Evolutionary conservation across 23 tunicate genomes (phyloP), one percentile per base, ranked within the genome.

Genomic region (Oikopleura vanhoeffeni): DNA sequence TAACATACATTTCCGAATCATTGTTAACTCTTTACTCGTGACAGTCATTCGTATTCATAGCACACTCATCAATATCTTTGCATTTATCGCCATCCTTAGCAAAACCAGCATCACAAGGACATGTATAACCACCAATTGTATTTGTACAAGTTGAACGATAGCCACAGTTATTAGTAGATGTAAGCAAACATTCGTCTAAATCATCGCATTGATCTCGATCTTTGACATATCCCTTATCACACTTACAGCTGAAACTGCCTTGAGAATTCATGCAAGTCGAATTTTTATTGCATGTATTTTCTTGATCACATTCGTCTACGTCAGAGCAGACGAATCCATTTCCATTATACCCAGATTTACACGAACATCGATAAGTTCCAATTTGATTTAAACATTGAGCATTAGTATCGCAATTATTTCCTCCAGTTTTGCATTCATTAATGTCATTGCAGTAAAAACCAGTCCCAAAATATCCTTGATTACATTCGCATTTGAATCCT

Each of bases 311-410:
- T 30, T 71, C 79, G 35, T 71, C 35, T 13, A 28, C 3, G 33
- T 71, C 79, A 2, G 79, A 71, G 40, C 79, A 71, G 3, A 34
- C 2, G 3, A 71, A 71, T 71, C 79, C 79, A 71, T 71, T 71
- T 28, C 79, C 79, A 71, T 30, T 32, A n/a, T 13, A 71, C 32
- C 79, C 79, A 2, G 32, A 3, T 28, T 71, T 71, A 32, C 79
- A 71, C 27, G 35, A 30, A 32, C 79, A 71, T 3, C 3, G 3
- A 32, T 38, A 87, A 35, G 76, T 41, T 0, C 87, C 87, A 35
- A 38, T 39, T 39, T 39, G 41, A 39, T 87, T 87, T 33, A 36
- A 38, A 57, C 89, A 71, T 30, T 13, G 36, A 38, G 34, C 35
- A 71, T 71, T 28, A 32, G 2, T 38, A 13, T 18, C 34, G 38